Percentiles rank a stretch among this genome's conserved stretches.
These are phyloP conservation scores for Enteromius trimaculatus DNA, from an alignment of 2,797 vertebrate genomes.

Conservation along the genomic window DNA sequence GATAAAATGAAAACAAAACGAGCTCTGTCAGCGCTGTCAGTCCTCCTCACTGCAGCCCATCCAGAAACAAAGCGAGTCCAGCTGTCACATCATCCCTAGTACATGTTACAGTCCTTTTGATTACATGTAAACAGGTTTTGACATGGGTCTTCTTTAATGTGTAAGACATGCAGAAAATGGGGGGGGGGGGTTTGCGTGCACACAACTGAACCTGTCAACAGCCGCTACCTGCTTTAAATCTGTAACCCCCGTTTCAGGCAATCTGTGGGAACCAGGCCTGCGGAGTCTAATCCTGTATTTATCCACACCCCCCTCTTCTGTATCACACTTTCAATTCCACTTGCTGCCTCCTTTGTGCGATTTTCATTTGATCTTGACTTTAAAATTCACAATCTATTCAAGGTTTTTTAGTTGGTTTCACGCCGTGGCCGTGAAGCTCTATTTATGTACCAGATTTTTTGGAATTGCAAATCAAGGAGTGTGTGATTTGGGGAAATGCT, in stretches of 20 bases:
- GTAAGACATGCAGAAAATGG: constrained; percentile 75
- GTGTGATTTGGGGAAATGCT: constrained; percentile 70
- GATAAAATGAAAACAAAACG: constrained; percentile 19
- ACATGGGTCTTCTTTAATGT: constrained; percentile 80
- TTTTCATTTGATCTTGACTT: constrained; percentile 86
- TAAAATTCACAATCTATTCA: constrained; percentile 87
- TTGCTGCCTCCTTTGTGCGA: constrained; percentile 82
- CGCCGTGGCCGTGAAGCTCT: constrained; percentile 74
- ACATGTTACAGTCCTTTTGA: constrained; percentile 81
- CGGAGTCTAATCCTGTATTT: constrained; percentile 86
- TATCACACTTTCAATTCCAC: constrained; percentile 88
- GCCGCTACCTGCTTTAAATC: constrained; percentile 83
- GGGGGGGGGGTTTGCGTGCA: constrained; percentile 58
- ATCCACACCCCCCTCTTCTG: constrained; percentile 80
- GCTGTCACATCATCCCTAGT: constrained; percentile 80
- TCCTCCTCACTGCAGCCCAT: background rate
- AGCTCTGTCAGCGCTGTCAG: constrained; percentile 35
- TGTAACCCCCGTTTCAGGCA: constrained; percentile 81
- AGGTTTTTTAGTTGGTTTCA: constrained; percentile 79
- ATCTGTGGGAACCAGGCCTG: constrained; percentile 86
- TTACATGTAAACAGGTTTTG: constrained; percentile 85
- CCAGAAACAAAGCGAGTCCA: constrained; percentile 66
- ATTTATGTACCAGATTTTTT: constrained; percentile 79
- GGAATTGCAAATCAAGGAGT: constrained; percentile 78
- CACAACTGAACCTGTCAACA: constrained; percentile 82